Evolutionary conservation across 2,797 vertebrate species (phyloP), one percentile per base, ranked within the genome.

Genomic region (Chromobotia macracanthus): DNA sequence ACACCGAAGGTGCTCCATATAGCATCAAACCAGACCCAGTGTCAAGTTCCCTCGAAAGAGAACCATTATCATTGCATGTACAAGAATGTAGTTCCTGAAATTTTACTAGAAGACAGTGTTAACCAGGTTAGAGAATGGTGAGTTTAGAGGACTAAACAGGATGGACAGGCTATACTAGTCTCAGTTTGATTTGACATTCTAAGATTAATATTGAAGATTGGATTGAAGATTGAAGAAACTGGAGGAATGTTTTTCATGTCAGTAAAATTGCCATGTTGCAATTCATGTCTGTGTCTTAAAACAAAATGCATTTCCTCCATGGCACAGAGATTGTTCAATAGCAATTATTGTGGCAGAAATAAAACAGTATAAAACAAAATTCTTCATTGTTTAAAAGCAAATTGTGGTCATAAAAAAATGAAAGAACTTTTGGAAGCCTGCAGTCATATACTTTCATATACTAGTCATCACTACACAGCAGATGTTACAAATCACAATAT

Each of bases 201-300:
- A 70, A 67, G 72, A 82, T 82, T 77, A 66, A 82, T 80, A 69
- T 69, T 74, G n/a, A n/a, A n/a, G n/a, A n/a, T n/a, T n/a, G n/a
- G n/a, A n/a, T n/a, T 31, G 3, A 31, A 31, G 3, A 31, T 67
- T 72, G 38, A 66, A 55, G 21, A 75, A 71, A 21, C 15, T 55
- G 46, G 48, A 10, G 51, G 21, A 3, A 81, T 83, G 46, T 72
- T 85, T 82, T 81, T 82, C 41, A 68, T 79, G 65, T 66, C 5
- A 60, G 60, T 23, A 70, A 82, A 75, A 78, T 75, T 75, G 75
- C 65, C 46, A 64, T 44, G 74, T 77, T 48, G 19, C 41, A 68
- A 68, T 50, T 80, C 64, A 79, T 72, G 67, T 68, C 79, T 81
- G 71, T 69, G 56, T 44, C 71, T 66, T 81, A 77, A 77, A 77